phyloP scores from a whole-genome alignment of 2,888 invertebrate genomes.

The Aplocera efformata region DNA sequence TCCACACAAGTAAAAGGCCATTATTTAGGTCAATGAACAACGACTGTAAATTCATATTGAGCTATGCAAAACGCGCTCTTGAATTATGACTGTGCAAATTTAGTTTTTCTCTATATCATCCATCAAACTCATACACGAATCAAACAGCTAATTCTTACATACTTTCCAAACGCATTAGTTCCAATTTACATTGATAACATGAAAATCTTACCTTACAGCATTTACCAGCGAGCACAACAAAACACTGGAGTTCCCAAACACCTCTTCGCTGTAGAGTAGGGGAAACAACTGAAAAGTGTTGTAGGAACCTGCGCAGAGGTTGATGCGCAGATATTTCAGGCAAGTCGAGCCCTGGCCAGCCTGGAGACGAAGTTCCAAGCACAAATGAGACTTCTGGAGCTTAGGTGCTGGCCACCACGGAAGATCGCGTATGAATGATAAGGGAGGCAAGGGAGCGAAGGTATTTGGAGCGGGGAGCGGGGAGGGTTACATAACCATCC shows the following conservation, averaged over 20 bases:
- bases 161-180: too few relatives aligned
- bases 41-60: too few relatives aligned
- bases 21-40: too few relatives aligned
- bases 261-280: conserved; percentile 39
- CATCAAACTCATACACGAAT: too few relatives aligned
- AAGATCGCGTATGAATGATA: conserved; percentile 55
- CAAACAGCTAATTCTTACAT: too few relatives aligned
- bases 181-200: background rate
- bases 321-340: conserved; percentile 44
- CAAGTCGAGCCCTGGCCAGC: too few relatives aligned
- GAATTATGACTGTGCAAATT: too few relatives aligned
- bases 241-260: conserved; percentile 39
- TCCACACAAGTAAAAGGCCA: too few relatives aligned
- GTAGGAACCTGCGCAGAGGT: conserved; percentile 39
- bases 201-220: conserved; percentile 64
- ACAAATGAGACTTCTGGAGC: conserved; percentile 16
- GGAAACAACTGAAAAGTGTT: conserved; percentile 57
- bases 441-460: conserved; percentile 49
- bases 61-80: too few relatives aligned
- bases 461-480: conserved; percentile 33
- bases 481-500: conserved; percentile 62
- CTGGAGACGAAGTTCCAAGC: background rate
- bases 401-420: conserved; percentile 35
- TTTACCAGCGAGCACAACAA: conserved; percentile 57
- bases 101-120: too few relatives aligned